Evolutionary conservation across 1,140 invertebrate genomes (phyloP).

Genomic region (Drosophila mayri): DNA sequence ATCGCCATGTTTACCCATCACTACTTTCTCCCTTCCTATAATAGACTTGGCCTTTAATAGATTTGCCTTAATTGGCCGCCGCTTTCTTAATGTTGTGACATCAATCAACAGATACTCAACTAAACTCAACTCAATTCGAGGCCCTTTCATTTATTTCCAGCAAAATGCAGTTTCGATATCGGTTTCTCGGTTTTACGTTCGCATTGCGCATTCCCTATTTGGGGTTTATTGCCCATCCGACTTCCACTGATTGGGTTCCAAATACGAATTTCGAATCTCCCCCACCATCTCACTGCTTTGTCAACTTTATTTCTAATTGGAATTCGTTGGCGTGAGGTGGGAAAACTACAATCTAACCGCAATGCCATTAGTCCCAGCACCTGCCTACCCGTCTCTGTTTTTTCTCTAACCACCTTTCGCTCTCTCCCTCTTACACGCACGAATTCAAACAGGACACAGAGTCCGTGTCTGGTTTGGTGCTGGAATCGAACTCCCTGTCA

Average conservation of each 20-base stretch:
- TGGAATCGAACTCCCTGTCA: conserved; percentile 70
- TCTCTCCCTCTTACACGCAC: conserved; percentile 26
- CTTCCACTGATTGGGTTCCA: conserved; percentile 27
- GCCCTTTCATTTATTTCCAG: conserved; percentile 28
- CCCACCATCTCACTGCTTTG: conserved; percentile 27
- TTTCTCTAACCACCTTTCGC: not conserved
- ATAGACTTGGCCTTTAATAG: conserved; percentile 46
- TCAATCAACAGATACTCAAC: conserved; percentile 75
- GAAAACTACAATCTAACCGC: conserved; percentile 48
- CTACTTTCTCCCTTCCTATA: conserved; percentile 2
- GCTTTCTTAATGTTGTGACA: conserved; percentile 75
- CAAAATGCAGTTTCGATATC: conserved; percentile 44
- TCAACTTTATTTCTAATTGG: conserved; percentile 66
- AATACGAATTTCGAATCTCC: conserved; percentile 16
- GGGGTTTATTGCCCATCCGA: conserved; percentile 34
- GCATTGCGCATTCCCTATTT: conserved; percentile 45
- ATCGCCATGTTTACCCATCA: not conserved
- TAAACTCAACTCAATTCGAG: conserved; percentile 27
- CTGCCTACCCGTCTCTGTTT: not conserved
- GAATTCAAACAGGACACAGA: conserved; percentile 31
- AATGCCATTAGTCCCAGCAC: conserved; percentile 64
- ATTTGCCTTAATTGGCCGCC: conserved; percentile 77
- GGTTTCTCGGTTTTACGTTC: conserved; percentile 26
- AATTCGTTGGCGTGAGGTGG: conserved; percentile 25
- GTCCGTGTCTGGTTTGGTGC: conserved; percentile 15